Evolutionary conservation across 1,140 invertebrate species (phyloP).

Genomic region (Trichomalopsis sarcophagae): DNA sequence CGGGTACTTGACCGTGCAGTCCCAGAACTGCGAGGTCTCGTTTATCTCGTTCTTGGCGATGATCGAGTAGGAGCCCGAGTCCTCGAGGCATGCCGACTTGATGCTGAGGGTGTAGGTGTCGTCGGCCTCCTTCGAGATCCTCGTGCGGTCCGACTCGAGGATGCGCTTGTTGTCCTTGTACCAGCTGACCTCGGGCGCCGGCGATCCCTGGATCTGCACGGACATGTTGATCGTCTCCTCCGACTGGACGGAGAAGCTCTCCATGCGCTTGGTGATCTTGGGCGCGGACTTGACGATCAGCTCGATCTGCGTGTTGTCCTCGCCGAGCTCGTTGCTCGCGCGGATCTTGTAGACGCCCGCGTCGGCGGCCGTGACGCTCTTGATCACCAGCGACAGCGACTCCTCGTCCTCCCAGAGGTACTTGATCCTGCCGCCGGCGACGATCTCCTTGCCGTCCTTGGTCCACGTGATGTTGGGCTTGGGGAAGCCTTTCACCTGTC

Average conservation of each 20-base stretch:
- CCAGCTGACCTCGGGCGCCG: conserved; percentile 87
- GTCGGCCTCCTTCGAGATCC: conserved; percentile 81
- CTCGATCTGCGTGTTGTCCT: conserved; percentile 84
- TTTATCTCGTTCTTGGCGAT: conserved; percentile 92
- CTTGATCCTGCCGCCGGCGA: conserved; percentile 88
- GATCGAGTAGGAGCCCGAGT: conserved; percentile 95
- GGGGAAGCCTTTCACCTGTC: conserved; percentile 92
- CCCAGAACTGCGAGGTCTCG: conserved; percentile 90
- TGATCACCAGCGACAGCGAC: conserved; percentile 91
- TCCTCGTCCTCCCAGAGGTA: conserved; percentile 95
- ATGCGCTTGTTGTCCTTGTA: conserved; percentile 90
- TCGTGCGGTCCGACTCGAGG: conserved; percentile 81
- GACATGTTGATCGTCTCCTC: conserved; percentile 83
- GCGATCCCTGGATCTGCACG: conserved; percentile 89
- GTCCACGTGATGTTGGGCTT: conserved; percentile 93
- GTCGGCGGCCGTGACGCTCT: conserved; percentile 88
- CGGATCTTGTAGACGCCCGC: conserved; percentile 89
- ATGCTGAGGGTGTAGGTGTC: conserved; percentile 86
- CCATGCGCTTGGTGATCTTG: conserved; percentile 87
- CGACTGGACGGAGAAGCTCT: conserved; percentile 83
- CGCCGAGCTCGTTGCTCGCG: conserved; percentile 92
- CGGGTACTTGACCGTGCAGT: conserved; percentile 85
- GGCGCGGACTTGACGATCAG: conserved; percentile 88
- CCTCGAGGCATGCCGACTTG: conserved; percentile 86
- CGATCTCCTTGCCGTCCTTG: conserved; percentile 88